Percentiles rank a stretch among this genome's conserved stretches.
Evolutionary conservation across 2,888 invertebrate genomes (phyloP).

Genomic region (Leucophora obtusa): DNA sequence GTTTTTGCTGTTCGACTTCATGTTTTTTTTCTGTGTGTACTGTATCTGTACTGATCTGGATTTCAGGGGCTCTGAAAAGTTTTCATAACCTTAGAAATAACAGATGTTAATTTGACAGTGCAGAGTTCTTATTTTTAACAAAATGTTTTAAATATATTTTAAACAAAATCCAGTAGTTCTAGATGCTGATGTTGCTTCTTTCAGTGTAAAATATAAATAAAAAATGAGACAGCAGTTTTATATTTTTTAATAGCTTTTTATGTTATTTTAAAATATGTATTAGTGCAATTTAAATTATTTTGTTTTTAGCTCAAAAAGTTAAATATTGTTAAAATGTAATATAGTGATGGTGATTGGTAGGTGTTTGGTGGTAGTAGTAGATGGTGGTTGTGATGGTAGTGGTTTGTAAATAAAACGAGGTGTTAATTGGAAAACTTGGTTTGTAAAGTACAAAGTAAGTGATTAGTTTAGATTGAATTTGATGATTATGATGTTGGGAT

Average conservation of each 20-base stretch:
- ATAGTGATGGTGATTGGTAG: constrained; percentile 4
- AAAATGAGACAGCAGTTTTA: constrained; percentile 18
- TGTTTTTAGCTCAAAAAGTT: not conserved
- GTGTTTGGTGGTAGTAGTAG: constrained; percentile 7
- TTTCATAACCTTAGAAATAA: no score
- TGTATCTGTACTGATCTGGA: no score
- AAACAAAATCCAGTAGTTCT: no score
- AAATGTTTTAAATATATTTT: no score
- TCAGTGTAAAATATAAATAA: not conserved
- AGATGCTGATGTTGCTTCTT: not conserved
- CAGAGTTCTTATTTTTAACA: no score
- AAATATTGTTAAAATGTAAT: not conserved
- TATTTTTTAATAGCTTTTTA: not conserved
- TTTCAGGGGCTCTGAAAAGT: no score
- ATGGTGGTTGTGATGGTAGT: constrained; percentile 4
- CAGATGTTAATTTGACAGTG: no score
- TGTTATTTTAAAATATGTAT: constrained; percentile 26
- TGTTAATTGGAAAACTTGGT: not conserved
- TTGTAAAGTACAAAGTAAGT: constrained; percentile 1
- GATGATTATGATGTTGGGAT: constrained; percentile 71
- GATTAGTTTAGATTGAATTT: constrained; percentile 63
- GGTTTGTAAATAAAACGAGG: not conserved
- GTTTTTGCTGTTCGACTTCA: no score
- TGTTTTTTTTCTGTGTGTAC: no score
- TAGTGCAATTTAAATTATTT: constrained; percentile 9